phyloP scores from a whole-genome alignment of 1,140 invertebrate genomes.

The Lerema accius region DNA sequence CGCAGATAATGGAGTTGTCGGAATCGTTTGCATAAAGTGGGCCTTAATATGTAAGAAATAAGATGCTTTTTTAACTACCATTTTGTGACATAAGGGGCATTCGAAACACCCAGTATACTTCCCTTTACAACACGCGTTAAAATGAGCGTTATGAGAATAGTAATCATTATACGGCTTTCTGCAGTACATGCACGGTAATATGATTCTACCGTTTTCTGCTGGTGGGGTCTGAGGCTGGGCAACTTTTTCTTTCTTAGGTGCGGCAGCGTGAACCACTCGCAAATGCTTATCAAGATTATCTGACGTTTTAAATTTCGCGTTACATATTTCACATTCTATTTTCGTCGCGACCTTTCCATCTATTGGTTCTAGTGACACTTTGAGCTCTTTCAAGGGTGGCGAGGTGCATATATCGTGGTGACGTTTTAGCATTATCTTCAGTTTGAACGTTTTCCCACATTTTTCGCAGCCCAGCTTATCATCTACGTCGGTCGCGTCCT shows the following conservation, averaged over 20 bases:
- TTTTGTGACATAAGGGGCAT: conserved; percentile 60
- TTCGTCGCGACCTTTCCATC: conserved; percentile 38
- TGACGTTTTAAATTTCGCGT: conserved; percentile 57
- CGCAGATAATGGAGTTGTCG: conserved; percentile 2
- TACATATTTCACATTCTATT: conserved; percentile 60
- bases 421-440: conserved; percentile 62
- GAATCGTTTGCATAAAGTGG: conserved; percentile 41
- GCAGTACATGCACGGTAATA: conserved; percentile 67
- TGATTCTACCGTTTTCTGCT: conserved; percentile 36
- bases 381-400: conserved; percentile 46
- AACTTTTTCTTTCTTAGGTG: conserved; percentile 45
- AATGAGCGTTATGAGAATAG: conserved; percentile 55
- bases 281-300: conserved; percentile 69
- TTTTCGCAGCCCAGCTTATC: conserved; percentile 65
- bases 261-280: conserved; percentile 63
- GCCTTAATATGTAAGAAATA: conserved; percentile 64
- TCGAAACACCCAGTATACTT: conserved; percentile 39
- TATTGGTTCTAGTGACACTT: conserved; percentile 62
- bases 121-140: conserved; percentile 53
- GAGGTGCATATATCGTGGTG: conserved; percentile 50
- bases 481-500: conserved; percentile 56
- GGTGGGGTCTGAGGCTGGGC: conserved; percentile 1
- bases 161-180: conserved; percentile 57
- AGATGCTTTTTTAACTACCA: conserved; percentile 42
- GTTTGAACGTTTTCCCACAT: conserved; percentile 74